Percentiles rank a stretch among this genome's conserved stretches.
Evolutionary conservation across 2,113 vertebrate genomes (phyloP).

Genomic region (Anas platyrhynchos): DNA sequence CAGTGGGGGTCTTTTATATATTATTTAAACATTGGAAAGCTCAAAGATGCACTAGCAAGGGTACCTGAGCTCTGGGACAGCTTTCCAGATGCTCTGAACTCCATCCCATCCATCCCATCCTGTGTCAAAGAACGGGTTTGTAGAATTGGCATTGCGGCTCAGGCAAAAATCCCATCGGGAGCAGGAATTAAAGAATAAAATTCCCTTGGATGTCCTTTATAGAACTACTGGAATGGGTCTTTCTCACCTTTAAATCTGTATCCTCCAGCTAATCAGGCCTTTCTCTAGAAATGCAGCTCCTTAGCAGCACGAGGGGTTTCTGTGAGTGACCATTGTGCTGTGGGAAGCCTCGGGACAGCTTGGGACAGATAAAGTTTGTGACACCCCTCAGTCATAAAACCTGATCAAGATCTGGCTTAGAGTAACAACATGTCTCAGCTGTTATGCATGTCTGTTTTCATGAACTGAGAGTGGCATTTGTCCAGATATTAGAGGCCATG

Average conservation of each 20-base stretch:
- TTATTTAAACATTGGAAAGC: fast-evolving
- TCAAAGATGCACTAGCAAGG: neutral
- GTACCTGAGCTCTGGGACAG: neutral
- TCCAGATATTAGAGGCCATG: neutral
- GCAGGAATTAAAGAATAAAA: neutral
- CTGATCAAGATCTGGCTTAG: neutral
- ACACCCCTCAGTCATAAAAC: constrained; percentile 21
- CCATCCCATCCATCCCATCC: neutral
- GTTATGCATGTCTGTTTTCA: constrained; percentile 25
- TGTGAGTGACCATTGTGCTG: neutral
- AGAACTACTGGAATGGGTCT: neutral
- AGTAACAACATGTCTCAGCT: neutral
- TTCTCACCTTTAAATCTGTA: neutral
- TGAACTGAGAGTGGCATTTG: neutral
- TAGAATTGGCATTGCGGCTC: neutral
- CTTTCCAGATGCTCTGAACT: neutral
- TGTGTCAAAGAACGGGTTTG: neutral
- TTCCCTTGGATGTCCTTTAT: neutral
- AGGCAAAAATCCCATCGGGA: neutral
- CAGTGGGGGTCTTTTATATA: neutral
- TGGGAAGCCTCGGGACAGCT: neutral
- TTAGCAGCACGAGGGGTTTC: neutral
- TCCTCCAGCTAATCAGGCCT: neutral
- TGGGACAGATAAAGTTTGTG: constrained; percentile 15
- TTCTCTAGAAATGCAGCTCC: neutral